Evolutionary conservation across 2,888 invertebrate genomes (phyloP), one percentile per base, ranked within the genome.

Genomic region (Molanna angustata): DNA sequence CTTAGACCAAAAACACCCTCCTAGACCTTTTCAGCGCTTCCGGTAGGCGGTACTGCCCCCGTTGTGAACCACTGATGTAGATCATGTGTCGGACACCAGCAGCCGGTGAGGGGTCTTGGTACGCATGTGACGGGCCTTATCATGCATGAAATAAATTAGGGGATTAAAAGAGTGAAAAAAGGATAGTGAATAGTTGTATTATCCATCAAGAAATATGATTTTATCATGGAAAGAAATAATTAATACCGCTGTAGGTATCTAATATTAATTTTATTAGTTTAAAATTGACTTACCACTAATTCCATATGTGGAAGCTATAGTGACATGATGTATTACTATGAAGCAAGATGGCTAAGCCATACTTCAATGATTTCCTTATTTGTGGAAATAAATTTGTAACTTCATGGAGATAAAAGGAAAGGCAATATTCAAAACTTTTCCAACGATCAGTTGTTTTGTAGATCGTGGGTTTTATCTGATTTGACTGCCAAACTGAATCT

Each of bases 221-320:
- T 33, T 58, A 49, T 53, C 58, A 17, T 60, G 49, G 57, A 60
- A 61, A 57, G 53, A 61, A 55, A 46, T 62, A 56, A 59, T 61
- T 57, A 45, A 54, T 39, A 60, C 48, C 50, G 54, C 43, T 47
- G 42, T n/a, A n/a, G n/a, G n/a, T 47, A 54, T 59, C 54, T 41
- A 35, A 56, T 56, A 56, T 61, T 49, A 58, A 61, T 54, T 56
- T 52, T 53, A 61, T 56, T 37, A 53, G 56, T 52, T 56, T 52
- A 57, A 61, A 59, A 54, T 45, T 59, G 22, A 61, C 52, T 35
- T 55, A 58, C 42, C 52, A 54, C 43, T 53, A 54, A 43, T 61
- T 61, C 44, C 42, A 61, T 54, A 47, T 60, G 45, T 45, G 27
- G 45, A 45, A 45, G 45, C 45, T 45, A 33, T 32, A 48, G 52